Percentiles rank a stretch among this genome's conserved stretches.
phyloP scores from a whole-genome alignment of 2,797 vertebrate genomes.

The Crocodylus rhombifer region DNA sequence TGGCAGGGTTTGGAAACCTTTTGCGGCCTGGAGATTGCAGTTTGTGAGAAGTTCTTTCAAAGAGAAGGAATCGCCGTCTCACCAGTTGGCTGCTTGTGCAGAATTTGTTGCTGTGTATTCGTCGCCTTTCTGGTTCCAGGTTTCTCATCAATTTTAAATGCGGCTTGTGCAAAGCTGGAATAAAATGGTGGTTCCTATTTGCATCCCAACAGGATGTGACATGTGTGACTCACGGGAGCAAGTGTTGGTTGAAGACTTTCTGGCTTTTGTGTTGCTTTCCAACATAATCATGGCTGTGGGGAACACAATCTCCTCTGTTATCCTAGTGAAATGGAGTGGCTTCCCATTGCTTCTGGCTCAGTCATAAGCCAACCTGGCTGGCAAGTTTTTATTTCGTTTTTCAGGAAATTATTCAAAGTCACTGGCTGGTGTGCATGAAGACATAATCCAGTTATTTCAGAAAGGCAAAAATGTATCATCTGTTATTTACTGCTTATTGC shows the following conservation, averaged over 20 bases:
- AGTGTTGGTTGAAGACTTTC: slow-evolving; percentile 14
- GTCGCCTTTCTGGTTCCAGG: neutral
- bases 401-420: neutral
- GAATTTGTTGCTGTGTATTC: neutral
- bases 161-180: neutral
- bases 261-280: slow-evolving; percentile 43
- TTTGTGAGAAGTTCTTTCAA: neutral
- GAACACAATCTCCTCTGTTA: neutral
- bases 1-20: fast-evolving
- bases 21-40: fast-evolving
- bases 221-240: slow-evolving; percentile 11
- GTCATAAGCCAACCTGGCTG: neutral
- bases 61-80: neutral
- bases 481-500: neutral
- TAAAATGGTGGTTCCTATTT: neutral
- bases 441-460: neutral
- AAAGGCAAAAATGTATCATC: neutral
- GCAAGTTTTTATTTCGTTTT: neutral
- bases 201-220: neutral
- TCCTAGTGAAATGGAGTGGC: neutral
- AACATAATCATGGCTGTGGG: slow-evolving; percentile 40
- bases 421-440: neutral
- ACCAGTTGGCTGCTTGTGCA: fast-evolving
- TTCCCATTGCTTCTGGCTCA: neutral
- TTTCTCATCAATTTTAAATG: neutral